Evolutionary conservation across 1,140 invertebrate species (phyloP), one percentile per base, ranked within the genome.

Genomic region (Oppia nitens): DNA sequence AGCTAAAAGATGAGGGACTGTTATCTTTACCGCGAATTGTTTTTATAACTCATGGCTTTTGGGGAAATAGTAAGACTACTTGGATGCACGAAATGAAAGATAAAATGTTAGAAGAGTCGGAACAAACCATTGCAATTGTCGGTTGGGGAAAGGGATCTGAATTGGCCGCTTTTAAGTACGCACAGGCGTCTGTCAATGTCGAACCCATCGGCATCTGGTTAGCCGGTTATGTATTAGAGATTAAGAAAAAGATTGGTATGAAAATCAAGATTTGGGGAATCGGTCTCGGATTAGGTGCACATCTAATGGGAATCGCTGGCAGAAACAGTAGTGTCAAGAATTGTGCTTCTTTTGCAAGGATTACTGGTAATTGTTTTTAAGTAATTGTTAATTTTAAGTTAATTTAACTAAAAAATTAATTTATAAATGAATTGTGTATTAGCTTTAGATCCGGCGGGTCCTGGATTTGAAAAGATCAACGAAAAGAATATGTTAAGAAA

Each of bases 401-500:
- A n/a, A n/a, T n/a, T n/a, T n/a, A n/a, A n/a, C n/a, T n/a, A n/a
- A n/a, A n/a, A n/a, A n/a, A n/a, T n/a, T n/a, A n/a, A n/a, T n/a
- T n/a, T n/a, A n/a, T n/a, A n/a, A n/a, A n/a, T n/a, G n/a, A n/a
- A n/a, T 55, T 27, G 17, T 6, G 9, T 26, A 26, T 12, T 76
- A 61, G 64, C 60, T 23, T 49, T 67, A 17, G 66, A 67, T 63
- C 66, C 66, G 12, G 64, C 66, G 12, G 66, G 65, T 28, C 66
- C 63, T 2, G 61, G 53, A 28, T 67, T 66, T 40, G 55, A 68
- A 53, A 52, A 63, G 63, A 78, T 56, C 71, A 65, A 74, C n/a
- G 60, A 72, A 0, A 70, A 74, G 0, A 70, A 77, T 45, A 72
- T 81, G 24, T 64, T 71, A 6, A 66, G 69, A 62, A 60, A 64